These are phyloP conservation scores for Apamea anceps DNA, from an alignment of 2,888 invertebrate species.

Conservation along the genomic window DNA sequence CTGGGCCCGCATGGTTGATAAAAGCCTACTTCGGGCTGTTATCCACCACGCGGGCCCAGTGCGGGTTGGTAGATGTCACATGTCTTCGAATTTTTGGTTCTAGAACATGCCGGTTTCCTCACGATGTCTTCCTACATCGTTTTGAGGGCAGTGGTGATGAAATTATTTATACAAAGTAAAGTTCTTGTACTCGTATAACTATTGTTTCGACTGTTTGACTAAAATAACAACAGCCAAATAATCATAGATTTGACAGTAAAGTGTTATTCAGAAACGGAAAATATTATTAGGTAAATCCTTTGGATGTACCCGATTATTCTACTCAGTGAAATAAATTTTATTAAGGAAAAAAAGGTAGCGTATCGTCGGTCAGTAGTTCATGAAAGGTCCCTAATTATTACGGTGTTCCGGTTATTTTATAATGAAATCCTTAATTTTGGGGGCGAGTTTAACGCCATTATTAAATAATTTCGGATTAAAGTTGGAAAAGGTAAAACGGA, in stretches of 20 bases:
- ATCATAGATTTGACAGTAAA: neutral
- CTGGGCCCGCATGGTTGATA: too few relatives aligned
- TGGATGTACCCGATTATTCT: neutral
- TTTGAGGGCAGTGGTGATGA: too few relatives aligned
- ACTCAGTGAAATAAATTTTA: conserved; percentile 10
- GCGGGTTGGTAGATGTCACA: too few relatives aligned
- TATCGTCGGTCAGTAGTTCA: conserved; percentile 1
- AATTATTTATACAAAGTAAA: too few relatives aligned
- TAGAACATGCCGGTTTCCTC: too few relatives aligned
- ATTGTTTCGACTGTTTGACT: neutral
- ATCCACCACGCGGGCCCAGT: too few relatives aligned
- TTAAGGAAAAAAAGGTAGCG: conserved; percentile 3
- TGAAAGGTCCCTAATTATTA: conserved; percentile 3
- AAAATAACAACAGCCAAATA: neutral
- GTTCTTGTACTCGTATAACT: too few relatives aligned
- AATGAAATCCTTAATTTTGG: conserved; percentile 18
- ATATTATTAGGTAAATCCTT: neutral
- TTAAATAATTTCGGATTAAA: conserved; percentile 32
- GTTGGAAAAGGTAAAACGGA: conserved; percentile 18
- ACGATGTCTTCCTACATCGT: too few relatives aligned
- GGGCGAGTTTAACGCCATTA: conserved; percentile 13
- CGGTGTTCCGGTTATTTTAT: conserved; percentile 11
- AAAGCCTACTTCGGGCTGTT: too few relatives aligned
- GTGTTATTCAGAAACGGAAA: neutral
- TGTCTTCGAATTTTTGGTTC: too few relatives aligned